phyloP scores from a whole-genome alignment of 2,113 vertebrate genomes.

The Nerophis ophidion region DNA sequence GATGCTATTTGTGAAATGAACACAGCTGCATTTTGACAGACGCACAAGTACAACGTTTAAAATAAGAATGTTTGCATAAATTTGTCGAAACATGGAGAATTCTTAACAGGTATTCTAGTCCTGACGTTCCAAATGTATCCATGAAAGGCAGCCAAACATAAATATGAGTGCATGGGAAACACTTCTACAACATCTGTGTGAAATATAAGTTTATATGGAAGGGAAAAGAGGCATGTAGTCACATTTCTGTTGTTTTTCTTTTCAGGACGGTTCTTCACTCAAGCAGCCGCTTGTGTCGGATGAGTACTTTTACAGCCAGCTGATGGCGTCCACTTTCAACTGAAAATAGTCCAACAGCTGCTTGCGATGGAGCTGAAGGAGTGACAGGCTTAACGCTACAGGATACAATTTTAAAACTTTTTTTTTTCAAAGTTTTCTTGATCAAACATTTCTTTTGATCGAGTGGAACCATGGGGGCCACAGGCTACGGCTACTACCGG shows the following conservation, averaged over 20 bases:
- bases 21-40: too few species aligned
- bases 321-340: neutral
- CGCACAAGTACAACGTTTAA: too few species aligned
- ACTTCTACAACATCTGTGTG: too few species aligned
- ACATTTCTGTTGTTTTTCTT: neutral
- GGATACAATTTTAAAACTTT: neutral
- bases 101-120: too few species aligned
- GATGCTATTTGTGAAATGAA: too few species aligned
- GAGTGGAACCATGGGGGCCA: slow-evolving; percentile 67
- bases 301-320: neutral
- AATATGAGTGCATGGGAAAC: too few species aligned
- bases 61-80: too few species aligned
- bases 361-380: neutral
- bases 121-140: too few species aligned
- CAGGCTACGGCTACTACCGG: slow-evolving; percentile 80
- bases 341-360: neutral
- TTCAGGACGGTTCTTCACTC: neutral
- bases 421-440: slow-evolving; percentile 1
- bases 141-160: too few species aligned
- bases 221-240: too few species aligned
- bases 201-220: too few species aligned
- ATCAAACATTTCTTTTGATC: neutral
- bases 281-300: neutral
- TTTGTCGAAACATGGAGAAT: too few species aligned
- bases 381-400: neutral